Evolutionary conservation across 2,888 invertebrate genomes (phyloP).

Genomic region (Cantharis rufa): DNA sequence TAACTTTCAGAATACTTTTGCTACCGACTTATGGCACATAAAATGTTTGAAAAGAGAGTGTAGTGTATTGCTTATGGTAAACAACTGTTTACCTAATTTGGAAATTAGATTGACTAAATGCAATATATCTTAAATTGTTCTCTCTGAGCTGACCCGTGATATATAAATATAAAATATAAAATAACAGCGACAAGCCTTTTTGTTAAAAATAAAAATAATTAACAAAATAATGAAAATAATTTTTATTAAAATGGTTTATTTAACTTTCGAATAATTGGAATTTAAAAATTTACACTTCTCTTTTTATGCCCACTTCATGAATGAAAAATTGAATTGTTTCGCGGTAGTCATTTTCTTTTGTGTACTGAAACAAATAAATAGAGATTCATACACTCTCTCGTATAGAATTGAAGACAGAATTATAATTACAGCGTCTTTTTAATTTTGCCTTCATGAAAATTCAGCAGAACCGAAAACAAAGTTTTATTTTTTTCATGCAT

Average conservation of each 20-base stretch:
- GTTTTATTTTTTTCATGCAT: slow-evolving; percentile 13
- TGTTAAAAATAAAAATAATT: background rate
- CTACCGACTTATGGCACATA: too few species aligned
- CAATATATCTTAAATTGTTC: too few species aligned
- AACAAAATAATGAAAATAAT: background rate
- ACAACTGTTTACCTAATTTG: too few species aligned
- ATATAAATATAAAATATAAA: too few species aligned
- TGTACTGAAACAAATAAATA: background rate
- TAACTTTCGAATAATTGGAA: background rate
- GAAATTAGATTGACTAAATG: too few species aligned
- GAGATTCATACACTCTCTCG: background rate
- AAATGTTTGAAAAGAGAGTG: too few species aligned
- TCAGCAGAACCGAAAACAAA: slow-evolving; percentile 15
- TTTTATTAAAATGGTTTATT: background rate
- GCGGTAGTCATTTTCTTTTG: background rate
- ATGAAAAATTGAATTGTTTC: background rate
- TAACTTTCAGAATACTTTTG: too few species aligned
- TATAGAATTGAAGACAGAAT: background rate
- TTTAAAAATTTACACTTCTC: background rate
- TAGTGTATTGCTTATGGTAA: too few species aligned
- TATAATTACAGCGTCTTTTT: slow-evolving; percentile 9
- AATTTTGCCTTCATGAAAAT: slow-evolving; percentile 12
- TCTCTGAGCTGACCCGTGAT: too few species aligned
- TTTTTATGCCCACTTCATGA: background rate
- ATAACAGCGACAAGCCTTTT: too few species aligned